These are phyloP conservation scores for Rousettus madagascariensis DNA, from an alignment of 2,797 vertebrate genomes.

Conservation along the genomic window DNA sequence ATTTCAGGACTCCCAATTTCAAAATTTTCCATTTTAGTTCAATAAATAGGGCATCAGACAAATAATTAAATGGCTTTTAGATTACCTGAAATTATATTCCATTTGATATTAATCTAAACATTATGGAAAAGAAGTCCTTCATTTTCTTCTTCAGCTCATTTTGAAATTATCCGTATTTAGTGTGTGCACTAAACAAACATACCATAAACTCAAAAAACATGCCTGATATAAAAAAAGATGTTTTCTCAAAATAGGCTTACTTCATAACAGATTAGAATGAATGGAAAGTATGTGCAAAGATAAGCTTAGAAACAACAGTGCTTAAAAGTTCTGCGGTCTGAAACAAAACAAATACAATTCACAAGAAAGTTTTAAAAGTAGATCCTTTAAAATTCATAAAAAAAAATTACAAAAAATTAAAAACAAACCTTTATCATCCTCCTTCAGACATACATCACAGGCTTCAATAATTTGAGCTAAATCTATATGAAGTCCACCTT, in stretches of 20 bases:
- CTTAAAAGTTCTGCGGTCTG: slow-evolving; percentile 10
- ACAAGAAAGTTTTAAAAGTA: not conserved
- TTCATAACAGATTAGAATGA: slow-evolving; percentile 2
- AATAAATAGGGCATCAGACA: not conserved
- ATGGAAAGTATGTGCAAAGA: not conserved
- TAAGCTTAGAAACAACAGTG: not conserved
- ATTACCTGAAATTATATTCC: not conserved
- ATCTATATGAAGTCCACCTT: slow-evolving; percentile 95
- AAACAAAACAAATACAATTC: slow-evolving; percentile 21
- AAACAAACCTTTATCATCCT: slow-evolving; percentile 96
- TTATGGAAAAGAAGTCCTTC: not conserved
- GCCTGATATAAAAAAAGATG: not conserved
- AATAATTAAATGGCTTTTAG: slow-evolving; percentile 13
- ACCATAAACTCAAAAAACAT: not conserved
- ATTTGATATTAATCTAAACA: not conserved
- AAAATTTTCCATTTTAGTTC: slow-evolving; percentile 15
- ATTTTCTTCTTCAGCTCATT: not conserved
- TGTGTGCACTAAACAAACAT: not conserved
- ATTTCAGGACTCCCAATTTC: not conserved
- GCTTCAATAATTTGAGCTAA: slow-evolving; percentile 97
- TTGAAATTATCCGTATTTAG: not conserved
- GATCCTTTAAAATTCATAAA: not conserved
- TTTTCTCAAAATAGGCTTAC: slow-evolving; percentile 14
- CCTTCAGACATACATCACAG: slow-evolving; percentile 95
- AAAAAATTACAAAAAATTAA: slow-evolving; percentile 21